Conservation (phyloP, 2,797 vertebrate genomes). For the Parotocinclus haroldoi region DNA sequence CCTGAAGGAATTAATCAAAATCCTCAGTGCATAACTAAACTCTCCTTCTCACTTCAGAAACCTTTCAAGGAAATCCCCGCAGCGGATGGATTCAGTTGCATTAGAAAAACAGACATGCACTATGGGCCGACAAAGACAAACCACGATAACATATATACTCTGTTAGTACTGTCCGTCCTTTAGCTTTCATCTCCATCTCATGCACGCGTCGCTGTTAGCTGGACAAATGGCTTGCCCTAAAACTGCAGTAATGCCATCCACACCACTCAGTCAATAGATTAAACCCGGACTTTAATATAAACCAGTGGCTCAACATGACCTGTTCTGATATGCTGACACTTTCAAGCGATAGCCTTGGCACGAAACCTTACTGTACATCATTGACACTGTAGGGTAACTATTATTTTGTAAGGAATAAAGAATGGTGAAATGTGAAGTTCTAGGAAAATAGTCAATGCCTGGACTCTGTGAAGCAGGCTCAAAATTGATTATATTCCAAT, state of each 20-base stretch:
- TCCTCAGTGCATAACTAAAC: constrained; percentile 36
- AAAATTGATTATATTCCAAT: too few relatives aligned
- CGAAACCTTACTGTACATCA: too few relatives aligned
- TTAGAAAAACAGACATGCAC: background rate
- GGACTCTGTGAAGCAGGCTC: too few relatives aligned
- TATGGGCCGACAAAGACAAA: background rate
- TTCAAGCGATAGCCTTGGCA: too few relatives aligned
- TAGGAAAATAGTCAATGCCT: too few relatives aligned
- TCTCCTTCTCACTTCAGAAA: constrained; percentile 30
- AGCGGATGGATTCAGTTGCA: constrained; percentile 4
- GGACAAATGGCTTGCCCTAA: constrained; percentile 20
- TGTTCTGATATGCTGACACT: too few relatives aligned
- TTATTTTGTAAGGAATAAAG: too few relatives aligned
- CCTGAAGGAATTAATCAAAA: constrained; percentile 41
- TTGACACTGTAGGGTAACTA: too few relatives aligned
- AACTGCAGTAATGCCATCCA: background rate
- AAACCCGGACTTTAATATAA: background rate
- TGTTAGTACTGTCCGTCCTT: background rate
- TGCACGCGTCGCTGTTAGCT: background rate
- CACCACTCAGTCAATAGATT: constrained; percentile 23
- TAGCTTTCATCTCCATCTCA: background rate
- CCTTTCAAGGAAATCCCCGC: constrained; percentile 24
- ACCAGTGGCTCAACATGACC: too few relatives aligned
- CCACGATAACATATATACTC: too few relatives aligned
- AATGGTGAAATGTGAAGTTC: too few relatives aligned